Evolutionary conservation across 2,888 invertebrate species (phyloP).

Genomic region (Adelognathus sp.): DNA sequence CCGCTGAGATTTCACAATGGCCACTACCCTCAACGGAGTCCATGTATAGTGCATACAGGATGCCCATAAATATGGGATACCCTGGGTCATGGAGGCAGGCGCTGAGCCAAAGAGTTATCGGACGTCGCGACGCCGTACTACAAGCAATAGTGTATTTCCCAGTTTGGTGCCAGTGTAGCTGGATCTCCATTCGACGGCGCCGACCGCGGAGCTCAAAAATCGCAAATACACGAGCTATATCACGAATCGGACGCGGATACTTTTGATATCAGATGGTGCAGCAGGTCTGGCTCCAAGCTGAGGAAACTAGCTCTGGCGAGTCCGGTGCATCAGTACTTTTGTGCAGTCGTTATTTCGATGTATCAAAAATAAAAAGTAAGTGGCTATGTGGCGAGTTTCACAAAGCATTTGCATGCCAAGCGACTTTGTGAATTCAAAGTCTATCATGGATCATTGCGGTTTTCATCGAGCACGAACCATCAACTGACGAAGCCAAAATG

Average conservation of each 20-base stretch:
- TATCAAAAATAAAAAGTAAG: no score
- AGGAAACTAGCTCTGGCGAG: neutral
- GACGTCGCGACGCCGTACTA: constrained; percentile 39
- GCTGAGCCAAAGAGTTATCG: constrained; percentile 57
- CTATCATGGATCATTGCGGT: no score
- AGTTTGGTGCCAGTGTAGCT: constrained; percentile 38
- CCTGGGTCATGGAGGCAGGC: constrained; percentile 37
- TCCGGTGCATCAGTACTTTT: neutral
- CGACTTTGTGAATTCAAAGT: no score
- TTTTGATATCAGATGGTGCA: neutral
- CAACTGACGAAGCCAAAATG: no score
- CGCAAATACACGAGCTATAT: neutral
- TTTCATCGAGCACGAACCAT: no score
- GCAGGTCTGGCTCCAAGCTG: neutral
- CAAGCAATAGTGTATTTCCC: constrained; percentile 24
- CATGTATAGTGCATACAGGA: constrained; percentile 23
- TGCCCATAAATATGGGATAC: constrained; percentile 53
- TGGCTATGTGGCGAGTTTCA: no score
- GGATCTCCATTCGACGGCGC: constrained; percentile 31
- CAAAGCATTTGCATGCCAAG: no score
- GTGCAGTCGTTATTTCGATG: neutral
- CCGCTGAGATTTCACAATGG: constrained; percentile 42
- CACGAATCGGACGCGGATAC: neutral
- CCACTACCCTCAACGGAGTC: neutral
- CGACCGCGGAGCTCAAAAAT: constrained; percentile 20